Conservation (phyloP, 2,113 vertebrate genomes). For the Pyxicephalus adspersus region DNA sequence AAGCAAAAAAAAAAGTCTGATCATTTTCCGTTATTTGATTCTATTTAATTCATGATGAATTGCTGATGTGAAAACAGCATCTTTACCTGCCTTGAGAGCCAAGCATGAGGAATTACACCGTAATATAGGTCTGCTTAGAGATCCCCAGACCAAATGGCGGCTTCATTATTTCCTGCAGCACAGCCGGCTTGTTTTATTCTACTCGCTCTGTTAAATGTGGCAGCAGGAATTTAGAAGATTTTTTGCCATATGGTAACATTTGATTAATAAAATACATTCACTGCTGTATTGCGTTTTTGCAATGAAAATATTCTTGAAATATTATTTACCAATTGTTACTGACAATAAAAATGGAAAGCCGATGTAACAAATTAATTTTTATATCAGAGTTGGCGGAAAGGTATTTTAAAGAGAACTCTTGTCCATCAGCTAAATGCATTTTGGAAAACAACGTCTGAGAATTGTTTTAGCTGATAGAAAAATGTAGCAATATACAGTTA, state of each 20-base stretch:
- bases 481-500: too few relatives aligned
- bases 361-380: too few relatives aligned
- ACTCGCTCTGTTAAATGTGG: background rate
- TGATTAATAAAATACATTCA: background rate
- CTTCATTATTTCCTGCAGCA: background rate
- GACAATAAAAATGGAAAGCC: too few relatives aligned
- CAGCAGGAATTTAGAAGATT: conserved; percentile 7
- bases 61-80: conserved; percentile 22
- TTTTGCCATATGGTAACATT: conserved; percentile 37
- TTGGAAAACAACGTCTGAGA: too few relatives aligned
- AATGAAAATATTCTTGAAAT: background rate
- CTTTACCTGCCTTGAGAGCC: background rate
- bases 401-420: too few relatives aligned
- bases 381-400: too few relatives aligned
- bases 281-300: background rate
- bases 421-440: too few relatives aligned
- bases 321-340: background rate
- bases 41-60: conserved; percentile 10
- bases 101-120: background rate
- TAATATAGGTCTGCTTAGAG: conserved; percentile 17
- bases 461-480: too few relatives aligned
- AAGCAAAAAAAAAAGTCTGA: background rate
- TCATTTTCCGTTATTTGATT: conserved; percentile 26
- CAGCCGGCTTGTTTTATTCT: background rate
- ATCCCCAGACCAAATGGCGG: conserved; percentile 16